Conservation (phyloP, 2,797 vertebrate species). For the Danio albolineatus region DNA sequence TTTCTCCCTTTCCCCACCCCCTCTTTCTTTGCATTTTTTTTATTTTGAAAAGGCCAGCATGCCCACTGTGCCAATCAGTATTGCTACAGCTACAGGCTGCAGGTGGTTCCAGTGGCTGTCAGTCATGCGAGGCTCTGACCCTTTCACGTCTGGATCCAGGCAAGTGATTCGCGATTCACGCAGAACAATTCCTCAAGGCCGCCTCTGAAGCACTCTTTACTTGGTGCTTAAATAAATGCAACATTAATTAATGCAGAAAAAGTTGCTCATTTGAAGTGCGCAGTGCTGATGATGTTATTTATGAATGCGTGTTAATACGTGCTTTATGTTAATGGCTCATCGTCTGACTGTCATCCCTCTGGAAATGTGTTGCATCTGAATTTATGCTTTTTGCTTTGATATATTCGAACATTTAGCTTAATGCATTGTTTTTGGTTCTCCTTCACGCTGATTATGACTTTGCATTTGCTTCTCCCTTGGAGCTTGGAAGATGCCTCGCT, state of each 20-base stretch:
- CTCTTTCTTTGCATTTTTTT: slow-evolving; percentile 61
- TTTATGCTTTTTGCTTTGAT: slow-evolving; percentile 37
- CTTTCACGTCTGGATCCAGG: slow-evolving; percentile 8
- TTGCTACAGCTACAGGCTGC: slow-evolving; percentile 70
- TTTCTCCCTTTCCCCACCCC: slow-evolving; percentile 41
- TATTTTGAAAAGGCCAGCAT: slow-evolving; percentile 55
- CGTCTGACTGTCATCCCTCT: slow-evolving; percentile 16
- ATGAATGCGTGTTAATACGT: slow-evolving; percentile 23
- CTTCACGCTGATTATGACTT: slow-evolving; percentile 76
- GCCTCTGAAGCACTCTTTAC: not conserved
- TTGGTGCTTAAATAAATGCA: slow-evolving; percentile 25
- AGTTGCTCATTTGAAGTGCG: slow-evolving; percentile 38
- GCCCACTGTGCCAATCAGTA: slow-evolving; percentile 75
- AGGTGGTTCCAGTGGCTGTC: slow-evolving; percentile 72
- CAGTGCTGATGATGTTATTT: slow-evolving; percentile 29
- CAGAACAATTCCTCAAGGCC: slow-evolving; percentile 12
- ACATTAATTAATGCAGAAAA: slow-evolving; percentile 38
- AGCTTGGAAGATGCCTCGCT: slow-evolving; percentile 74
- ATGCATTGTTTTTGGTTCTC: slow-evolving; percentile 61
- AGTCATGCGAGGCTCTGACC: slow-evolving; percentile 58
- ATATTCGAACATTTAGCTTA: slow-evolving; percentile 58
- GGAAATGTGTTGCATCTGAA: slow-evolving; percentile 34
- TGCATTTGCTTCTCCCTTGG: slow-evolving; percentile 67
- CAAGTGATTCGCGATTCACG: not conserved
- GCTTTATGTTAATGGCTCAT: slow-evolving; percentile 44